These are phyloP conservation scores for Erannis defoliaria DNA, from an alignment of 2,888 invertebrate genomes.

Conservation along the genomic window DNA sequence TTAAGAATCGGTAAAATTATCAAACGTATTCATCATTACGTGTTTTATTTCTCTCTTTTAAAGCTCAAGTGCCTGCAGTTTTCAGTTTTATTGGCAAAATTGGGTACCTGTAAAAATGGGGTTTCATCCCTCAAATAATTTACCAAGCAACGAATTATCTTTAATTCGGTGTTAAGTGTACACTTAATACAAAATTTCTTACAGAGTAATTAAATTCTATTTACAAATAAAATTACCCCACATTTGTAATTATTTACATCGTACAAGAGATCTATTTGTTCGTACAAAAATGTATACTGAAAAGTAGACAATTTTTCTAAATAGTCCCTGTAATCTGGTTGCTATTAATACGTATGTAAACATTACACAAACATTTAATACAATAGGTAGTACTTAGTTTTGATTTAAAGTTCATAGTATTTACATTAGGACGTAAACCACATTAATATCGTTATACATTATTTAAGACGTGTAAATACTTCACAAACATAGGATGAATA, in stretches of 20 bases:
- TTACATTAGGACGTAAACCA: slow-evolving; percentile 10
- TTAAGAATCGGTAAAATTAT: not conserved
- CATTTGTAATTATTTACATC: slow-evolving; percentile 36
- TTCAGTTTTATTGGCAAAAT: no score
- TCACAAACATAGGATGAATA: not conserved
- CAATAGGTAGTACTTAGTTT: slow-evolving; percentile 26
- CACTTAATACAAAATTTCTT: no score
- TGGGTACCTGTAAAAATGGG: no score
- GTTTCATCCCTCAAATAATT: no score
- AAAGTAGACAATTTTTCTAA: slow-evolving; percentile 64
- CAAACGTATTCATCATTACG: not conserved
- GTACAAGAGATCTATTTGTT: slow-evolving; percentile 61
- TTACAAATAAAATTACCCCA: slow-evolving; percentile 20
- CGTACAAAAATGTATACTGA: slow-evolving; percentile 66
- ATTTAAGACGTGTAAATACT: not conserved
- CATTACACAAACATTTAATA: slow-evolving; percentile 35
- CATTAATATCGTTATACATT: not conserved
- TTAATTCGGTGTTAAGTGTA: no score
- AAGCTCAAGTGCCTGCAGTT: no score
- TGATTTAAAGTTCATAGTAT: not conserved
- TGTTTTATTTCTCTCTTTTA: no score
- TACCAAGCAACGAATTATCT: no score
- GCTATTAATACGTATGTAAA: slow-evolving; percentile 49
- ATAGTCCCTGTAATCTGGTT: slow-evolving; percentile 77
- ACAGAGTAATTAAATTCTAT: slow-evolving; percentile 1